Base-by-base conservation (phyloP, 2,888 invertebrate genomes). In the Chrysodeixis includens region DNA sequence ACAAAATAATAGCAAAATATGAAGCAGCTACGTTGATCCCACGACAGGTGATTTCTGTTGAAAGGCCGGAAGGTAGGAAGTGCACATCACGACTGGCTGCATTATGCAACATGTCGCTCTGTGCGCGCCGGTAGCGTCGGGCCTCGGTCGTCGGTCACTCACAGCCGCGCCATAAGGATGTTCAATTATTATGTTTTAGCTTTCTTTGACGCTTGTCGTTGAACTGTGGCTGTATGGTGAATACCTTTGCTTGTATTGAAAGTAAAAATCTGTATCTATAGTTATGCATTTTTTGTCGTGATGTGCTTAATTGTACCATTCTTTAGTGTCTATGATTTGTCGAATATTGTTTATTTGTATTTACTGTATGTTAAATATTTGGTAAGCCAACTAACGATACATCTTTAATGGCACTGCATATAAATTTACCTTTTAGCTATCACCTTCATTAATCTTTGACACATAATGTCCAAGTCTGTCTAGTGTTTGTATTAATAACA, bases 31-130 rank as follows among this genome's bases (percentile, higher is more conserved):
- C 71, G 62, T 74, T 69, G 52, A 74, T 87, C 87, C 82, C 87
- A 87, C 86, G 87, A 82, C 73, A 72, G 79, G 60, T 81, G 75
- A 75, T 65, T 74, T 63, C 64, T 72, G 64, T 83, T 81, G 74
- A 78, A 81, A 79, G 72, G 59, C 82, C 86, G 83, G 87, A 86
- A 87, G 81, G 74, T 66, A 77, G 83, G 84, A 86, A 86, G 82
- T 76, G 75, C 81, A 76, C 81, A 76, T 81, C 83, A 83, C 83
- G 79, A 83, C 69, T 70, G 70, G 55, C 56, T 76, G 69, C 66
- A 76, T 85, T 82, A 84, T 82, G 77, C 81, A 83, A 83, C 61
- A 56, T 68, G 77, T 56, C 68, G 16, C 30, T 30, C 63, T 61
- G 60, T 56, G 57, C 14, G 66, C n/a, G n/a, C n/a, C n/a, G n/a